Base-by-base conservation (phyloP, 2,113 vertebrate genomes). In the Phalacrocorax brasilianus region DNA sequence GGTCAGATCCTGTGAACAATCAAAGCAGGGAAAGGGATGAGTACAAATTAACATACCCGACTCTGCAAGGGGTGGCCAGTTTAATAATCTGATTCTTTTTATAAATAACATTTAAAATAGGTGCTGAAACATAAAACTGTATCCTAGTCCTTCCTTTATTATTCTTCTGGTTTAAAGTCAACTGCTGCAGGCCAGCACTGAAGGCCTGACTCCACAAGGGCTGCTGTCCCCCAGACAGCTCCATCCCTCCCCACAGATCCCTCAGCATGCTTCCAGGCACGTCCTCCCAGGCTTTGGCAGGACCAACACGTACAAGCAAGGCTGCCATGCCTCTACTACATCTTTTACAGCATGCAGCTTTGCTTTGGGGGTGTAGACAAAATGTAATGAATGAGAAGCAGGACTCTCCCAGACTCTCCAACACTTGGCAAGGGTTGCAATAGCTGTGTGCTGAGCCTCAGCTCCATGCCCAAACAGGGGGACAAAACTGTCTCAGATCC, bases 11-110 rank as follows among this genome's bases (percentile, higher is more conserved):
- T n/a, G 18, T 9, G 42, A 71, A 47, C 0, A 0, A 70, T 38
- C 20, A 45, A 73, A 74, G 22, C 8, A 94, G 16, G 21, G 17
- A 68, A 42, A 75, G 8, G 14, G 32, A 32, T 10, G 9, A 55
- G 24, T 13, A 66, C 28, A 63, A 68, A 72, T 3, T 3, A 85
- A 65, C 19, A n/a, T 2, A 45, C 2, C 2, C 0, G 0, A 58
- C 9, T 49, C 28, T 27, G 18, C 28, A 86, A 55, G 7, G 23
- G 24, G 8, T 15, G 11, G 38, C 14, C n/a, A 55, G 15, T 45
- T 82, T 42, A 78, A 62, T 53, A 44, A 62, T 15, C 50, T 38
- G 26, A 11, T 27, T 71, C 40, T 35, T 45, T 22, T 45, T 12
- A 55, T 15, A 77, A 80, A 13, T 18, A 59, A 85, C 2, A 66